A percentile compares a stretch with the other conserved stretches of the same genome.
phyloP scores from a whole-genome alignment of 2,888 invertebrate genomes.

The Podotricha telesiphe region DNA sequence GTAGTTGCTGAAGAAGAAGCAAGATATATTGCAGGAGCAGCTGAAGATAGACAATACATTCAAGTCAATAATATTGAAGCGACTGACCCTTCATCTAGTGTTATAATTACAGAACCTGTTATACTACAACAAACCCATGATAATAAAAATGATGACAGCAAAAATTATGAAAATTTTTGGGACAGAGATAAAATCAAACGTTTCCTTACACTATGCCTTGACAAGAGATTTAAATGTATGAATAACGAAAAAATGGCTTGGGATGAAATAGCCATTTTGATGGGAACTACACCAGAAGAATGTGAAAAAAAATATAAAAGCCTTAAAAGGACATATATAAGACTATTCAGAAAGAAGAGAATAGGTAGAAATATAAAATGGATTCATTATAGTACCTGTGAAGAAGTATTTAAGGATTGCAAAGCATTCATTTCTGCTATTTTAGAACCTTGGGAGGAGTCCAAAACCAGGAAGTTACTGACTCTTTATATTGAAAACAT shows the following conservation, averaged over 20 bases:
- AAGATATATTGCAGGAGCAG: slow-evolving; percentile 63
- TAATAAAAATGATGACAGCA: slow-evolving; percentile 50
- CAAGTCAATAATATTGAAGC: slow-evolving; percentile 59
- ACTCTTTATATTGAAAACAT: slow-evolving; percentile 71
- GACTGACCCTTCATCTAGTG: not conserved
- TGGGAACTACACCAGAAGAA: slow-evolving; percentile 65
- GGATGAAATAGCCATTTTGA: slow-evolving; percentile 61
- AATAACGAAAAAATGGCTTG: slow-evolving; percentile 63
- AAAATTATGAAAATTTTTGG: slow-evolving; percentile 69
- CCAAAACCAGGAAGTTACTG: slow-evolving; percentile 64
- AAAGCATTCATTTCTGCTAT: slow-evolving; percentile 60
- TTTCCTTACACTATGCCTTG: slow-evolving; percentile 65
- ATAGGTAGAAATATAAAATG: slow-evolving; percentile 73
- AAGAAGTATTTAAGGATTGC: slow-evolving; percentile 72
- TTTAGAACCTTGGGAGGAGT: slow-evolving; percentile 72
- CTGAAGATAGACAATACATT: slow-evolving; percentile 63
- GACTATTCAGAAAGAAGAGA: slow-evolving; percentile 71
- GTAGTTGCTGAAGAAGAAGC: slow-evolving; percentile 65
- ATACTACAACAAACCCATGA: slow-evolving; percentile 47
- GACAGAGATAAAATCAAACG: slow-evolving; percentile 67
- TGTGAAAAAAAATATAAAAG: slow-evolving; percentile 72
- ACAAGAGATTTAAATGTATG: slow-evolving; percentile 56
- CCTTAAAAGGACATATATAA: slow-evolving; percentile 68
- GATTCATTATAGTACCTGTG: slow-evolving; percentile 70
- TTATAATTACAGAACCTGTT: slow-evolving; percentile 48